These are phyloP conservation scores for Trichoplusia ni DNA, from an alignment of 1,140 invertebrate species.

Conservation along the genomic window DNA sequence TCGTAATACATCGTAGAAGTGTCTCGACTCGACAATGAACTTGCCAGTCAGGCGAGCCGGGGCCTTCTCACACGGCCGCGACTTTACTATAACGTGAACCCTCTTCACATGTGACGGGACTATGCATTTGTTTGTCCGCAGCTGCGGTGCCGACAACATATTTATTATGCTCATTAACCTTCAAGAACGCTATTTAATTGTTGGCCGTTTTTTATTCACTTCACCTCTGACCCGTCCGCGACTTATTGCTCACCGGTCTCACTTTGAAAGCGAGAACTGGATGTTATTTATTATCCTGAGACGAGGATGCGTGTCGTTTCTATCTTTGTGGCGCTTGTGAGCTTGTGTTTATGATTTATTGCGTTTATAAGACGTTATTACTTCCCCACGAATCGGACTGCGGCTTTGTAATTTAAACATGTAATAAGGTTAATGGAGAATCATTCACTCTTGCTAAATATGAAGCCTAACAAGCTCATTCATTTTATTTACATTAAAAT, in stretches of 20 bases:
- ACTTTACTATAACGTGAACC: constrained; percentile 45
- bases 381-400: constrained; percentile 52
- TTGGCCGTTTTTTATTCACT: constrained; percentile 81
- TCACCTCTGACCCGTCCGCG: constrained; percentile 78
- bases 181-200: constrained; percentile 82
- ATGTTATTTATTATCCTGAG: constrained; percentile 75
- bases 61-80: constrained; percentile 42
- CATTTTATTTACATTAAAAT: no score
- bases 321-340: constrained; percentile 77
- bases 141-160: constrained; percentile 81
- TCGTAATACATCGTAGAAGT: constrained; percentile 47
- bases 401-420: neutral
- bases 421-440: constrained; percentile 15
- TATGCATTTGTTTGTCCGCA: constrained; percentile 77
- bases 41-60: constrained; percentile 60
- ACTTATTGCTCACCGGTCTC: constrained; percentile 78
- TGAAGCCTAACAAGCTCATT: no score
- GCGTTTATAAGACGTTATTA: constrained; percentile 73
- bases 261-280: constrained; percentile 77
- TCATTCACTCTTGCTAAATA: no score
- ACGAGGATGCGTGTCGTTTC: constrained; percentile 69
- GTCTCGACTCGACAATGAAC: constrained; percentile 59
- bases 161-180: constrained; percentile 82
- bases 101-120: constrained; percentile 74
- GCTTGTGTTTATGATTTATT: constrained; percentile 74